These are phyloP conservation scores for Bradypus variegatus DNA, from an alignment of 2,797 vertebrate species.

Conservation along the genomic window DNA sequence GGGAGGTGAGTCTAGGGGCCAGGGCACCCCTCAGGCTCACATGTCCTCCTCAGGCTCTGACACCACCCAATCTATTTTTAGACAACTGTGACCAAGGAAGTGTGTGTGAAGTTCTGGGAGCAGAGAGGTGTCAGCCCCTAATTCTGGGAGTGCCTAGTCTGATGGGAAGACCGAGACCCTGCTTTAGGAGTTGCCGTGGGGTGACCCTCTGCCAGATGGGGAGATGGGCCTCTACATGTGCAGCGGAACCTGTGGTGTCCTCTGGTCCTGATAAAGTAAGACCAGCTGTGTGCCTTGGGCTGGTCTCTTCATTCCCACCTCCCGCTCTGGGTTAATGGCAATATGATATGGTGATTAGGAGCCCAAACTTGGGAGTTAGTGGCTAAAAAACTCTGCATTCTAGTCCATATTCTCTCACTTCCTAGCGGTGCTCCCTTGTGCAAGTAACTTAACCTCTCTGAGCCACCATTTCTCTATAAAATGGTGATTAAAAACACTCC, in stretches of 20 bases:
- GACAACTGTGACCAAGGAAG: neutral
- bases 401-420: neutral
- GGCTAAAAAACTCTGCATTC: neutral
- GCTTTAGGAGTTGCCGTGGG: neutral
- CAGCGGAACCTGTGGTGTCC: neutral
- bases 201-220: neutral
- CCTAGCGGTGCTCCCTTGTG: neutral
- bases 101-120: neutral
- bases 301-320: neutral
- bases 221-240: neutral
- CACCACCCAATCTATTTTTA: neutral
- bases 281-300: neutral
- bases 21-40: fast-evolving
- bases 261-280: too few relatives aligned
- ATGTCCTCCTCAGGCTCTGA: neutral
- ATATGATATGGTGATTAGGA: neutral
- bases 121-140: neutral
- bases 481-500: neutral
- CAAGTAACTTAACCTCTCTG: neutral
- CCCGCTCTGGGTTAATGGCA: neutral
- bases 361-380: neutral
- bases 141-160: neutral
- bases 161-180: neutral
- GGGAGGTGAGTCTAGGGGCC: neutral
- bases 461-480: neutral